Percentiles rank a stretch among this genome's conserved stretches.
These are phyloP conservation scores for Phaenicophaeus curvirostris DNA, from an alignment of 2,797 vertebrate genomes.

Conservation along the genomic window DNA sequence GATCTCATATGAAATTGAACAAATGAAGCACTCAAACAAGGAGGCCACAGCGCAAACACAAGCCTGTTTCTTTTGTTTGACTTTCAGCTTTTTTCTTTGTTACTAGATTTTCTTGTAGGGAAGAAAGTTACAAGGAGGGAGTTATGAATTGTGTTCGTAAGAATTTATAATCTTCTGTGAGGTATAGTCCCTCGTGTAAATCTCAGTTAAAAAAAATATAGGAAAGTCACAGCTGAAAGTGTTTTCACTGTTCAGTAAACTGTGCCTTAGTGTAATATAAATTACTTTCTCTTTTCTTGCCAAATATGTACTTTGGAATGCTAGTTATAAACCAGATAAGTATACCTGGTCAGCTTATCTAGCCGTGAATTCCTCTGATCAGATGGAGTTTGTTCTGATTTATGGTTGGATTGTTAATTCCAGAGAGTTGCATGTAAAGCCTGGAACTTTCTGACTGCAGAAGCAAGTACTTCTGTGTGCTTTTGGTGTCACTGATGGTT, in stretches of 20 bases:
- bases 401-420: neutral
- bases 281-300: neutral
- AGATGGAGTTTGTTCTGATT: constrained; percentile 5
- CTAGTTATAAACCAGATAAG: neutral
- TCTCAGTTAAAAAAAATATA: neutral
- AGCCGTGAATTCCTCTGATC: neutral
- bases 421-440: neutral
- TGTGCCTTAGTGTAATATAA: neutral
- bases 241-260: neutral
- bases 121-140: neutral
- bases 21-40: neutral
- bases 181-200: neutral
- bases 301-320: constrained; percentile 29
- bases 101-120: neutral
- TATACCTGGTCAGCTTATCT: neutral
- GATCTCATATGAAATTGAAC: neutral
- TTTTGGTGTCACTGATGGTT: neutral
- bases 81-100: neutral
- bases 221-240: neutral
- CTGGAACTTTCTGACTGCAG: neutral
- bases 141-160: rapidly evolving
- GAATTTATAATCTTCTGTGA: neutral
- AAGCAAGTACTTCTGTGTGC: neutral
- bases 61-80: neutral
- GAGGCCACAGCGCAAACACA: neutral